These are phyloP conservation scores for Urosaurus nigricauda DNA, from an alignment of 2,797 vertebrate species.

Conservation along the genomic window DNA sequence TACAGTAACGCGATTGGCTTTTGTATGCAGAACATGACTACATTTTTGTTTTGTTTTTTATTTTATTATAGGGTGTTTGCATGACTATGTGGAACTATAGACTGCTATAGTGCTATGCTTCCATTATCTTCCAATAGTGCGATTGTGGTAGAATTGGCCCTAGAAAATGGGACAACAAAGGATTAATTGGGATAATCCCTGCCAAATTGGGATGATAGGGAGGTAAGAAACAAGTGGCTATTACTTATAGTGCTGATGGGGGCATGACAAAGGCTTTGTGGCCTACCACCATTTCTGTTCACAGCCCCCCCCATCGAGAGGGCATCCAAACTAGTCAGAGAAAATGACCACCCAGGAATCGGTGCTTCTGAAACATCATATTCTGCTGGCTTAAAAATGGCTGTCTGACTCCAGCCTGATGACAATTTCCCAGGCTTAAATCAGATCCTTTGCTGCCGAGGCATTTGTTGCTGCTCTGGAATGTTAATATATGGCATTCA, in stretches of 20 bases:
- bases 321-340: not conserved
- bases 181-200: no score
- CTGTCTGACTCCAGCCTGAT: not conserved
- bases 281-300: not conserved
- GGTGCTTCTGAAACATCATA: not conserved
- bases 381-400: conserved; percentile 11
- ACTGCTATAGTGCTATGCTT: no score
- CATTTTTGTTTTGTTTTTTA: no score
- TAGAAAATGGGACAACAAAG: no score
- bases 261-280: not conserved
- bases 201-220: no score
- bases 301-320: not conserved
- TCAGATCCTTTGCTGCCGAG: conserved; percentile 26
- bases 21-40: no score
- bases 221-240: no score
- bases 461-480: conserved; percentile 42
- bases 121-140: no score
- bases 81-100: no score
- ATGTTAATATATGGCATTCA: conserved; percentile 30
- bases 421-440: conserved; percentile 39
- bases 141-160: no score
- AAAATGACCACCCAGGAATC: not conserved
- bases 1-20: no score
- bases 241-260: not conserved
- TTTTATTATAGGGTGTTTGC: no score